Evolutionary conservation across 2,113 vertebrate genomes (phyloP), one percentile per base, ranked within the genome.

Genomic region (Synchiropus splendidus): DNA sequence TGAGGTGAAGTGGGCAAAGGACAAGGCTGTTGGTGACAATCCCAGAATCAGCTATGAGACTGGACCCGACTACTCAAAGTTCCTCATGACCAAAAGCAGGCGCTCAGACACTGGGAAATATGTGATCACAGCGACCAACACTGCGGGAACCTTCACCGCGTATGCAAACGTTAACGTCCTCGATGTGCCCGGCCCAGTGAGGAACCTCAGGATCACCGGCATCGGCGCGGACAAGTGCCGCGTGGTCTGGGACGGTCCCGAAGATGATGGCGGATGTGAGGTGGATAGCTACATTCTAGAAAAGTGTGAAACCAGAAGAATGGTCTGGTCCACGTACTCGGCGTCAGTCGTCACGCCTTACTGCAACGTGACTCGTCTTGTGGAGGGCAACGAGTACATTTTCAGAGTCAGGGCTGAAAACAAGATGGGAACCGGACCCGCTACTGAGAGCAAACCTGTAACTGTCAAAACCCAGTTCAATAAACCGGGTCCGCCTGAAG

Each of bases 251-350:
- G 93, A 98, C 39, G 73, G 78, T 70, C 94, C 95, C 18, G 92
- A 92, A 42, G 94, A 99, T 55, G 92, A 97, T 18, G 95, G 95
- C 15, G 95, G 95, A 39, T 94, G 92, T 78, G 95, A 99, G 73
- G 94, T 99, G 63, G 92, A 98, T 80, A 98, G 93, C 77, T 99
- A 97, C 68, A 93, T 98, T 51, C 27, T 99, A 36, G 95, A 99
- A 80, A 99, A 99, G 81, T 98, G 95, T 72, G 95, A 99, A 72
- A 97, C 89, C 60, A 96, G 92, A 61, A 85, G 94, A 70, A 99
- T 99, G 95, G 89, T 99, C 53, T 99, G 95, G 95, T 97, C 95
- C 50, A 94, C 91, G 6, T 96, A 86, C 53, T 97, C 94, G 16
- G 80, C 85, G 12, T 83, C 85, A 38, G 80, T 98, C 34, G 76